Evolutionary conservation across 2,113 vertebrate genomes (phyloP).

Genomic region (Zosterops lateralis): DNA sequence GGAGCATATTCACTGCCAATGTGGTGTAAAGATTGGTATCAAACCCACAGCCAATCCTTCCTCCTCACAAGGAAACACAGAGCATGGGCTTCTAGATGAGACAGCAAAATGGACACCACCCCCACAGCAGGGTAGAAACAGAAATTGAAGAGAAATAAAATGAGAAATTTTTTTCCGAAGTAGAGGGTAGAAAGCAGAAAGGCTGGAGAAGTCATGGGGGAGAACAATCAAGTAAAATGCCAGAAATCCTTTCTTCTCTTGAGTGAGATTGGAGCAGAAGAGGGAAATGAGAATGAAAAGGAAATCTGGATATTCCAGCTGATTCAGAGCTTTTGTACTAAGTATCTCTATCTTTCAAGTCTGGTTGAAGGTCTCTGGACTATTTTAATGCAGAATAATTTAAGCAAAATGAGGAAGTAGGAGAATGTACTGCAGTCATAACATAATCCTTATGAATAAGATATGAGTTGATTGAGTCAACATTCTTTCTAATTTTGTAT

Average conservation of each 20-base stretch:
- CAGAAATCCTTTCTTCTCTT: background rate
- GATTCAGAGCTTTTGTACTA: background rate
- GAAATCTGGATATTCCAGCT: background rate
- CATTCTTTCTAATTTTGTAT: background rate
- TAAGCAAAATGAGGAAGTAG: background rate
- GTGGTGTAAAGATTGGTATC: slow-evolving; percentile 21
- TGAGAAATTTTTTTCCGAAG: background rate
- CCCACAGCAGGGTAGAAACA: background rate
- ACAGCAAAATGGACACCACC: background rate
- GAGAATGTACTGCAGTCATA: background rate
- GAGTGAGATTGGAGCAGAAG: background rate
- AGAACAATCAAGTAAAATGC: background rate
- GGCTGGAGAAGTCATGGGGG: background rate
- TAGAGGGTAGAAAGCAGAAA: background rate
- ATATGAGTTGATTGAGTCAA: background rate
- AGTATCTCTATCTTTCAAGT: background rate
- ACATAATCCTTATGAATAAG: background rate
- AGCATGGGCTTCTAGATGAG: background rate
- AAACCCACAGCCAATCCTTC: background rate
- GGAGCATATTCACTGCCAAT: background rate
- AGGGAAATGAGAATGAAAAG: background rate
- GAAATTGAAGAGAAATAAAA: background rate
- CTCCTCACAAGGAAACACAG: background rate
- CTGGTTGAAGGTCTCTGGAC: background rate
- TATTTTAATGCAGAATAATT: background rate